Evolutionary conservation across 2,888 invertebrate species (phyloP), one percentile per base, ranked within the genome.

Genomic region (Micoletzkya japonica): DNA sequence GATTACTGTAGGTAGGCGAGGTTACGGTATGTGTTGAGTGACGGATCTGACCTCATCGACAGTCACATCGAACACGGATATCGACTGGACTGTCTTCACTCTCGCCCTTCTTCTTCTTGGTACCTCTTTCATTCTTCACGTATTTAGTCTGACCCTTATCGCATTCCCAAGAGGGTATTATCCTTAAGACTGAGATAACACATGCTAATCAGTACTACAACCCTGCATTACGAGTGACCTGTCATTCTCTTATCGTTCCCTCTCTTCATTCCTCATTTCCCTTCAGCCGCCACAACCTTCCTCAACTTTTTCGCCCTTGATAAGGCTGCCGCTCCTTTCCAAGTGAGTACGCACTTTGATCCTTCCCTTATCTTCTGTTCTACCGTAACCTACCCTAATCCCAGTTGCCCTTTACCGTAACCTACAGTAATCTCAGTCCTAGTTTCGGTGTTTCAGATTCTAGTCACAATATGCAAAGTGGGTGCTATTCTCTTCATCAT

Each of bases 391-490:
- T 24, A 17, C 28, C 30, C 34, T 32, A 52, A 34, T 32, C 4
- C 6, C 10, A 44, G 44, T 44, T 44, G 20, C 20, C 20, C 44
- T 14, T 20, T 20, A 44, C 10, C 10, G 20, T 14, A 14, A 44
- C 10, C 44, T 44, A 44, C 44, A 10, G 44, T 44, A 44, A 44
- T 44, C 44, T 44, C 44, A 44, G 44, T 20, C 10, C 44, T 44
- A 44, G 44, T 44, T 44, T 14, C 26, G 7, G 26, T 24, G n/a
- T 57, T 68, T 14, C 39, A 71, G 68, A 60, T 49, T 26, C 56
- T 78, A 7, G 77, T 75, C n/a, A 79, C 81, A 0, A 49, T 74
- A 7, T 77, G 80, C 10, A 82, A 82, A 56, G 32, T 82, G n/a
- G 14, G 76, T 2, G 76, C 79, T 4, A 59, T 79, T 20, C 71